Evolutionary conservation across 1,140 invertebrate species (phyloP), one percentile per base, ranked within the genome.

Genomic region (Drosophila lini): DNA sequence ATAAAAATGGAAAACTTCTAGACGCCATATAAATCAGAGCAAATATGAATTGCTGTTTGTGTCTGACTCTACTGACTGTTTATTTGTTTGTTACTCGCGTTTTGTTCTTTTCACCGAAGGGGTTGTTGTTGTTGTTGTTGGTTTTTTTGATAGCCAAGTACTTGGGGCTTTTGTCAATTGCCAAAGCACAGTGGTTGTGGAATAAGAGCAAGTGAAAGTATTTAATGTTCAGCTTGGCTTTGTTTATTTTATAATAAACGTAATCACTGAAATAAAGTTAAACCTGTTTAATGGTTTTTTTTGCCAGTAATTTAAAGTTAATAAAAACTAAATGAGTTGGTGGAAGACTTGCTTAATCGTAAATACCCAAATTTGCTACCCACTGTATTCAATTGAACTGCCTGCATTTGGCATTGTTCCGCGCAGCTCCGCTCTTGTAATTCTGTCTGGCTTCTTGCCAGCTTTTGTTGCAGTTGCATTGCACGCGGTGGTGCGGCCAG

Each of bases 1-100:
- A 89, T 89, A 89, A 89, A 89, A 89, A 89, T 89, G 84, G 84
- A 89, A 89, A 89, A 84, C 85, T 90, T 89, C 85, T 89, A 89
- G 84, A 89, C 84, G 84, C 84, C 84, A 89, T 89, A 89, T 89
- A 89, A 89, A 89, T 89, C 84, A 89, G 84, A 90, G 84, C 84
- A 85, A 85, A 85, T 85, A 85, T 85, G 82, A 85, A 86, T 85
- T 85, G 81, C 74, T 90, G 78, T 88, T 82, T 82, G 70, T 88
- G 75, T 90, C 69, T 75, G 70, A 67, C 63, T 76, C 48, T 74
- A 55, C 65, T 89, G 80, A 69, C 81, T 80, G 73, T 83, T 89
- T 89, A 75, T 89, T 88, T 84, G 77, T 84, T 84, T 78, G 62
- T 76, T 76, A 70, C 76, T 78, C 48, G 76, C 56, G 78, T 80